phyloP scores from a whole-genome alignment of 2,113 vertebrate species.

The Corythornis vintsioides region DNA sequence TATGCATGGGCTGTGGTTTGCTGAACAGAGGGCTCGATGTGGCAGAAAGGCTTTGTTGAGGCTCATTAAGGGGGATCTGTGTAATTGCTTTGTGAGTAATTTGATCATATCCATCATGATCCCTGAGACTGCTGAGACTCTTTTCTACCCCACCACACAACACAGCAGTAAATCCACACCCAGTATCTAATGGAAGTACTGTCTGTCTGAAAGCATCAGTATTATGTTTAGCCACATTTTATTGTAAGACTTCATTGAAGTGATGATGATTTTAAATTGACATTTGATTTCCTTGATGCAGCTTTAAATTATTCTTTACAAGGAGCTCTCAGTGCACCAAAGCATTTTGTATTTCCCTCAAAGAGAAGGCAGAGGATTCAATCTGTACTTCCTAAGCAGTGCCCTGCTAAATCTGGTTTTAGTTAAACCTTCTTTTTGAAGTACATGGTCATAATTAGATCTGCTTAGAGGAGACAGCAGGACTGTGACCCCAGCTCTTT shows the following conservation, averaged over 20 bases:
- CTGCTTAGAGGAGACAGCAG: constrained; percentile 62
- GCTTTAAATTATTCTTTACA: constrained; percentile 4
- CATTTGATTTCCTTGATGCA: not conserved
- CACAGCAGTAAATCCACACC: not conserved
- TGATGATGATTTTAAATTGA: not conserved
- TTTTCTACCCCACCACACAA: not conserved
- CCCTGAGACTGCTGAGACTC: not conserved
- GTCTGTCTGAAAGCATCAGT: not conserved
- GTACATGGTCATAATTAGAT: constrained; percentile 67
- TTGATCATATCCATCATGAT: not conserved
- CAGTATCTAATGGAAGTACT: not conserved
- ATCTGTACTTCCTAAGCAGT: constrained; percentile 48
- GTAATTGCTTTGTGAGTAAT: not conserved
- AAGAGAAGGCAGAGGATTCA: constrained; percentile 32
- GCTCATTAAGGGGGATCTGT: not conserved
- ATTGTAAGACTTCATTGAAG: not conserved
- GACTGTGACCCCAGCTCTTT: constrained; percentile 56
- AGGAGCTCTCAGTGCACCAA: not conserved
- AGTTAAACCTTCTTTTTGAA: constrained; percentile 71
- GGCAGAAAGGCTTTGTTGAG: constrained; percentile 2
- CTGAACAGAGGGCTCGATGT: not conserved
- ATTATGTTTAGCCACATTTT: not conserved
- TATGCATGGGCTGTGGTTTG: not conserved
- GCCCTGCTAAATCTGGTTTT: constrained; percentile 64
- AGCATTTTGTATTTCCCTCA: constrained; percentile 43